Conservation (phyloP, 2,113 vertebrate genomes). For the Mus spicilegus region DNA sequence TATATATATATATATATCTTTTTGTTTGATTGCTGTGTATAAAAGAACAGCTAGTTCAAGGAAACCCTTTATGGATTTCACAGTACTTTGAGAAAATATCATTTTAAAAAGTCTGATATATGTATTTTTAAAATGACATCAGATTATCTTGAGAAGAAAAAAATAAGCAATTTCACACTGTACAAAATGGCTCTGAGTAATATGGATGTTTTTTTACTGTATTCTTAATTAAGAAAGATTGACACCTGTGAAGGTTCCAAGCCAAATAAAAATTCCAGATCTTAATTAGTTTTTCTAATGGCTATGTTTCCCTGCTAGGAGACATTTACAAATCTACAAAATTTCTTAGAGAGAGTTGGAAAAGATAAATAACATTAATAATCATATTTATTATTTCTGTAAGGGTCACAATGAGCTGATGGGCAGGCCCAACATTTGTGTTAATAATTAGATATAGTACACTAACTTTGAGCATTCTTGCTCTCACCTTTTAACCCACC, state of each 20-base stretch:
- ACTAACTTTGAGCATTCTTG: background rate
- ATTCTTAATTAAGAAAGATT: constrained; percentile 83
- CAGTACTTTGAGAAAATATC: constrained; percentile 54
- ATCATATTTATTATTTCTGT: constrained; percentile 70
- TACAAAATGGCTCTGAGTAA: constrained; percentile 75
- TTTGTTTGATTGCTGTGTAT: constrained; percentile 26
- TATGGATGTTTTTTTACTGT: constrained; percentile 65
- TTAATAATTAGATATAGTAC: constrained; percentile 62
- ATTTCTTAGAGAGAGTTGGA: constrained; percentile 65
- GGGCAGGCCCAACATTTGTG: background rate
- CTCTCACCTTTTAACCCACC: constrained; percentile 35
- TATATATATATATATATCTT: background rate
- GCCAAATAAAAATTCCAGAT: constrained; percentile 76
- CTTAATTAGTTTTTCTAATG: constrained; percentile 82
- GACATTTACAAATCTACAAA: constrained; percentile 78
- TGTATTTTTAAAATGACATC: constrained; percentile 64
- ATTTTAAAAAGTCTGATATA: constrained; percentile 58
- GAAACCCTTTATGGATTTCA: constrained; percentile 51
- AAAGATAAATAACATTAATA: constrained; percentile 77
- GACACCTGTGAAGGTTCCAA: constrained; percentile 80
- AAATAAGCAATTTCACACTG: constrained; percentile 69
- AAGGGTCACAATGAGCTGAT: background rate
- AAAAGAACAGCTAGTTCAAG: constrained; percentile 53
- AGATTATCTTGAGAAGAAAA: constrained; percentile 67
- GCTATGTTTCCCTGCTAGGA: constrained; percentile 73